Conservation (phyloP, 2,888 invertebrate genomes). For the Synanthedon formicaeformis region DNA sequence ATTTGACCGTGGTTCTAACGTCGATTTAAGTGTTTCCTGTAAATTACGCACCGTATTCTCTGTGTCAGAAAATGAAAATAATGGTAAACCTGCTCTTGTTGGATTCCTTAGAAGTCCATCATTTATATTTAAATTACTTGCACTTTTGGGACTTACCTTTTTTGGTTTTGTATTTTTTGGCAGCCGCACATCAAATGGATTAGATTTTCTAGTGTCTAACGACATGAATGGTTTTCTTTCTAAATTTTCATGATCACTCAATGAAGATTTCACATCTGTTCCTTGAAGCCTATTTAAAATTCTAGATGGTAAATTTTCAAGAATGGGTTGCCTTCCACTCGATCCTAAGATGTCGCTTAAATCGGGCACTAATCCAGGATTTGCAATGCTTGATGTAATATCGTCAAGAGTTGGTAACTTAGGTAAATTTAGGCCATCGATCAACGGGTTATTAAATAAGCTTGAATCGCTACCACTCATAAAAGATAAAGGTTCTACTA, state of each 20-base stretch:
- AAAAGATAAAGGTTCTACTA: constrained; percentile 13
- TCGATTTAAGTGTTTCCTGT: constrained; percentile 26
- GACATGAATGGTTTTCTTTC: neutral
- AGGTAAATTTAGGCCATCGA: constrained; percentile 10
- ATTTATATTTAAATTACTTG: neutral
- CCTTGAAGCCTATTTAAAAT: neutral
- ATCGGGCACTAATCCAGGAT: constrained; percentile 7
- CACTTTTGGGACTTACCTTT: neutral
- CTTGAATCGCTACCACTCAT: constrained; percentile 6
- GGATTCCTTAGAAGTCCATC: neutral
- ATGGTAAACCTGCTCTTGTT: neutral
- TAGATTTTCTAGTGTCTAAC: neutral
- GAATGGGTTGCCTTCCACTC: neutral
- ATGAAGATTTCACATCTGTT: neutral
- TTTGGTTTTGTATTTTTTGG: neutral
- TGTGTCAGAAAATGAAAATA: constrained; percentile 20
- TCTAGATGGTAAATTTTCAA: neutral
- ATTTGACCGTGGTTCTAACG: constrained; percentile 13
- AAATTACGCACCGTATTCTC: constrained; percentile 31
- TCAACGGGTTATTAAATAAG: constrained; percentile 8
- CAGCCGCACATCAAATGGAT: neutral
- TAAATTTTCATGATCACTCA: neutral
- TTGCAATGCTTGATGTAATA: constrained; percentile 17
- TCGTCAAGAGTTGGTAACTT: constrained; percentile 24
- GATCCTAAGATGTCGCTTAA: neutral